A percentile compares a stretch with the other conserved stretches of the same genome.
These are phyloP conservation scores for Mesocricetus auratus DNA, from an alignment of 2,113 vertebrate species.

Conservation along the genomic window DNA sequence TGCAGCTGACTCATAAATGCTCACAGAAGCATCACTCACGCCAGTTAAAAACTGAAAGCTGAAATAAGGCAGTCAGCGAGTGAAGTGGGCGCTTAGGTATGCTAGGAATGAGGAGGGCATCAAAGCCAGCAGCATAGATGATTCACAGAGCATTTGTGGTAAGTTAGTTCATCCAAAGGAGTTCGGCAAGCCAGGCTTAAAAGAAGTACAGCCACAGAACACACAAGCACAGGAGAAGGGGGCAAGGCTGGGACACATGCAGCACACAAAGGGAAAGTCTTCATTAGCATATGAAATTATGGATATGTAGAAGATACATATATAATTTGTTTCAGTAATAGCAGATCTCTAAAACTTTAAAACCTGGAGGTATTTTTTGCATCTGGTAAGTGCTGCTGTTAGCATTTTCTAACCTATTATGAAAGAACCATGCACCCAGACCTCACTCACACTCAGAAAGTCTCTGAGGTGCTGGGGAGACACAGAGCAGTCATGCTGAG, in stretches of 20 bases:
- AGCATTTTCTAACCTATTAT: background rate
- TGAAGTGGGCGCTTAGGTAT: background rate
- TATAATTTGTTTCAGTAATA: background rate
- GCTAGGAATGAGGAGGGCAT: background rate
- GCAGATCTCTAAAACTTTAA: background rate
- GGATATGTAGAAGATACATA: background rate
- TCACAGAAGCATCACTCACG: too few relatives aligned
- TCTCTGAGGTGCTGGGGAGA: background rate
- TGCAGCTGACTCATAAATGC: background rate
- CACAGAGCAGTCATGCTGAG: background rate
- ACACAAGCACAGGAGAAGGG: background rate
- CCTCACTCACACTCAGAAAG: background rate
- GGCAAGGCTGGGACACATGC: rapidly evolving
- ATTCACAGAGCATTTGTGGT: background rate
- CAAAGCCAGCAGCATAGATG: rapidly evolving
- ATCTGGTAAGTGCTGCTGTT: background rate
- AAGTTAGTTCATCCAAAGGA: background rate
- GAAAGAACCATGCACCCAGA: background rate
- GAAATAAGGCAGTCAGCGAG: too few relatives aligned
- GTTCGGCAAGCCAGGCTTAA: background rate
- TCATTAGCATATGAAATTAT: background rate
- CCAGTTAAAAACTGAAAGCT: background rate
- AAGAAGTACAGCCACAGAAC: background rate
- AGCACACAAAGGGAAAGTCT: rapidly evolving
- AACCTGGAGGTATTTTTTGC: background rate